These are phyloP conservation scores for Eristalis tenax DNA, from an alignment of 2,888 invertebrate species.

Conservation along the genomic window DNA sequence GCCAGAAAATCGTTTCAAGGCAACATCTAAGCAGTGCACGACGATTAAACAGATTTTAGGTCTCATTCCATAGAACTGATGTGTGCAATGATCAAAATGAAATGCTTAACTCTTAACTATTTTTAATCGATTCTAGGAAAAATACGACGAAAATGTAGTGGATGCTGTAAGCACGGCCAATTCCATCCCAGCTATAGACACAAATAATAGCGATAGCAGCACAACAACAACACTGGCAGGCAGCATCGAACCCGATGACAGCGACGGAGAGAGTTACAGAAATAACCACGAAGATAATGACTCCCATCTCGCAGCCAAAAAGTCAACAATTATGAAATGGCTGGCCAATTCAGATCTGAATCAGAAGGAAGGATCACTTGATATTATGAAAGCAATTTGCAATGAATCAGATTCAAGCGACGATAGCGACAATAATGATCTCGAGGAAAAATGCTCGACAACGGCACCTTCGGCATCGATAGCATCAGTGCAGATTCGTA, in stretches of 20 bases:
- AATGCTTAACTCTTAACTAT: neutral
- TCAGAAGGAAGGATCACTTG: conserved; percentile 78
- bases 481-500: conserved; percentile 69
- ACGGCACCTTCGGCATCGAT: conserved; percentile 37
- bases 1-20: too few species aligned
- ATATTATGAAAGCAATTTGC: conserved; percentile 80
- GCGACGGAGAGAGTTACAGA: conserved; percentile 35
- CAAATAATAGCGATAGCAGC: conserved; percentile 44
- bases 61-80: too few species aligned
- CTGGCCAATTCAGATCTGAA: conserved; percentile 80
- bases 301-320: conserved; percentile 55
- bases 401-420: conserved; percentile 77
- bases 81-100: neutral
- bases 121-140: conserved; percentile 40
- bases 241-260: conserved; percentile 45
- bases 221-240: conserved; percentile 49
- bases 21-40: too few species aligned
- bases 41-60: too few species aligned
- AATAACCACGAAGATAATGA: conserved; percentile 38
- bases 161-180: conserved; percentile 48
- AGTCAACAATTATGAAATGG: conserved; percentile 78
- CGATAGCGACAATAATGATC: conserved; percentile 73
- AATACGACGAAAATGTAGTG: conserved; percentile 48
- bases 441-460: conserved; percentile 60
- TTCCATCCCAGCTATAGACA: conserved; percentile 28